Base-by-base conservation (phyloP, 2,797 vertebrate species). In the Anomalospiza imberbis region DNA sequence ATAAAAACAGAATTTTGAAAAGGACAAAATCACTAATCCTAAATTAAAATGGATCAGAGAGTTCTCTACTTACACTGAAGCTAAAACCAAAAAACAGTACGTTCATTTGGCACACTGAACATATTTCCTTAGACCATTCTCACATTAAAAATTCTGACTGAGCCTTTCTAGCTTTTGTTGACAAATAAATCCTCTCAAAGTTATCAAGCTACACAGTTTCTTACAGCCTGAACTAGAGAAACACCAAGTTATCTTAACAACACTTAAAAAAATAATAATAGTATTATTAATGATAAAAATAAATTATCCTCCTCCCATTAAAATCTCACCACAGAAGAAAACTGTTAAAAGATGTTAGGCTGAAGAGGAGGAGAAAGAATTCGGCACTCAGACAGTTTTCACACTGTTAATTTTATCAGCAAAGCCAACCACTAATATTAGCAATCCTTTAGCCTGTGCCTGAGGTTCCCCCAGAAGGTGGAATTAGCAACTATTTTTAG, bases 401-500 rank as follows among this genome's bases (percentile, higher is more conserved):
- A 79, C n/a, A 20, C 15, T 40, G 57, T 29, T 70, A 25, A 77
- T 40, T 83, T 75, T 79, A 91, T n/a, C 76, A 88, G 68, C 73
- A 61, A 63, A 81, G 50, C 58, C 50, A 47, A 75, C 32, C 32
- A 67, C 58, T 63, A 48, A 18, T 21, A 68, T 65, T 32, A 90
- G 80, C 73, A 61, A 47, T 19, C 36, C 84, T 78, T 93, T n/a
- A 81, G 53, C 67, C 44, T 51, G 67, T 32, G 89, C 71, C 44
- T 47, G 60, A 89, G 81, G 85, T 53, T 80, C 54, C 90, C 42
- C 74, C 40, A 66, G 48, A 71, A 76, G 71, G 40, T 3, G 62
- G 82, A 91, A 89, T 85, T 77, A 80, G 53, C 17, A 62, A 48
- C 74, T 89, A 48, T 50, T 89, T 89, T 85, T 83, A 95, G 90